phyloP scores from a whole-genome alignment of 2,113 vertebrate species.

The Tachuris rubrigastra region DNA sequence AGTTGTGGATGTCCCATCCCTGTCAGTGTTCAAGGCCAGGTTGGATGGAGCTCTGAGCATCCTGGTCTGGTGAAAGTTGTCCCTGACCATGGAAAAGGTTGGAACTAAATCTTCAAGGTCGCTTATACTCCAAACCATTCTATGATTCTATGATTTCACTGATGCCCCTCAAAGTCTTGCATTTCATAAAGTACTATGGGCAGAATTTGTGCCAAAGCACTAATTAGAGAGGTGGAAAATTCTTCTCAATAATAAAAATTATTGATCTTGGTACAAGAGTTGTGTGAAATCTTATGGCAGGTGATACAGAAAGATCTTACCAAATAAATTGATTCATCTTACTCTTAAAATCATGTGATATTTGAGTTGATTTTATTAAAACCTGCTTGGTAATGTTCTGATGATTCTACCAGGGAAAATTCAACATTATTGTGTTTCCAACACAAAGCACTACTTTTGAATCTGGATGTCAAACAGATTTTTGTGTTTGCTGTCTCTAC shows the following conservation, averaged over 20 bases:
- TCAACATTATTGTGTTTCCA: background rate
- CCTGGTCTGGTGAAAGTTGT: background rate
- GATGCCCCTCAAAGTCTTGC: background rate
- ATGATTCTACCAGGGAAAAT: background rate
- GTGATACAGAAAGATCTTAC: background rate
- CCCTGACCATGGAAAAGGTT: background rate
- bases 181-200: background rate
- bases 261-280: background rate
- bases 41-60: background rate
- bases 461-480: background rate
- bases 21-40: background rate
- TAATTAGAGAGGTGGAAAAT: background rate
- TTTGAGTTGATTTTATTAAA: background rate
- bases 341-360: background rate
- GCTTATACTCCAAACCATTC: background rate
- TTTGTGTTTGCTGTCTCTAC: background rate
- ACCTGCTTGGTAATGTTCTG: background rate
- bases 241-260: background rate
- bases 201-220: background rate
- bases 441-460: background rate
- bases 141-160: background rate
- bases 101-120: background rate
- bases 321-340: background rate
- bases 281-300: background rate
- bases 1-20: background rate